phyloP scores from a whole-genome alignment of 1,140 invertebrate genomes.

The Drosophila miranda region DNA sequence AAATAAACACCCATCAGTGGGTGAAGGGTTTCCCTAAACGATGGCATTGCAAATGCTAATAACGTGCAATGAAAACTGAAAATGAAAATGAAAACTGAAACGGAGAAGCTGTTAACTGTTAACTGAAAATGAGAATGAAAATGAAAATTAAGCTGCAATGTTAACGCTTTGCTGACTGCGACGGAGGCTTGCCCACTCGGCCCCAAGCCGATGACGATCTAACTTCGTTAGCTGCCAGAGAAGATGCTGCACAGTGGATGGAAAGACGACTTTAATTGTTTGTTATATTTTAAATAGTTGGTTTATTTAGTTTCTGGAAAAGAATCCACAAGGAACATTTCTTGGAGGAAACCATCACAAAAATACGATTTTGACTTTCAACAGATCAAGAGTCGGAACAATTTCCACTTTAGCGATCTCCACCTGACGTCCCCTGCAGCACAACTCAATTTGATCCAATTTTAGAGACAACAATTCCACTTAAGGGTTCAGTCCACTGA shows the following conservation, averaged over 20 bases:
- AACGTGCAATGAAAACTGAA: constrained; percentile 52
- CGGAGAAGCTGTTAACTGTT: constrained; percentile 44
- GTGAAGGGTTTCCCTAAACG: constrained; percentile 73
- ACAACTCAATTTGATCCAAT: too few species aligned
- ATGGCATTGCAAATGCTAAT: constrained; percentile 70
- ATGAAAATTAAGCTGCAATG: constrained; percentile 68
- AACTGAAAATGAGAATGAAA: constrained; percentile 59
- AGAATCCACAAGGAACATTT: too few species aligned
- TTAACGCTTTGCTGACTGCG: constrained; percentile 66
- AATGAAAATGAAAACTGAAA: constrained; percentile 27
- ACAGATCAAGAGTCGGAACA: background rate
- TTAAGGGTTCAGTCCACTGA: background rate
- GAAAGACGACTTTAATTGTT: background rate
- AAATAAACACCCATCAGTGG: constrained; percentile 66
- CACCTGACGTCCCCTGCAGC: too few species aligned
- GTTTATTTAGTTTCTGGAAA: too few species aligned
- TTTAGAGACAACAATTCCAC: too few species aligned
- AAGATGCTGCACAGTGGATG: constrained; percentile 35
- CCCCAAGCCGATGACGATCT: constrained; percentile 13
- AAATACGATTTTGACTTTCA: too few species aligned
- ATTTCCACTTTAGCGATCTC: background rate
- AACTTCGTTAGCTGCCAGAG: constrained; percentile 26
- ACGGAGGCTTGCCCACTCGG: constrained; percentile 20
- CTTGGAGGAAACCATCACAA: too few species aligned
- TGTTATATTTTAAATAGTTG: too few species aligned